phyloP scores from a whole-genome alignment of 1,140 invertebrate species.

The Anoplolepis gracilipes region DNA sequence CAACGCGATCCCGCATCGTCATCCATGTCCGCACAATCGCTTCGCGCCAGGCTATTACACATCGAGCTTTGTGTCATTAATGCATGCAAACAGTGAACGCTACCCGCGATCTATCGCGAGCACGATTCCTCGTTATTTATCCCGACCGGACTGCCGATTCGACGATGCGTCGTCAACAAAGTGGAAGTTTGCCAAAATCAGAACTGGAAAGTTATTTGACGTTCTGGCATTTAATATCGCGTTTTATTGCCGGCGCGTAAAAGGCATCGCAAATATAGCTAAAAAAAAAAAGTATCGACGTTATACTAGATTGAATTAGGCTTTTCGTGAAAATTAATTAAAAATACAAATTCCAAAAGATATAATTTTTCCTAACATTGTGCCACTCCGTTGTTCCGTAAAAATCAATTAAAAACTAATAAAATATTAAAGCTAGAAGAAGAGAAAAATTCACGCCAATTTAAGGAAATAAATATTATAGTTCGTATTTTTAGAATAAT shows the following conservation, averaged over 20 bases:
- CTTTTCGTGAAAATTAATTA: neutral
- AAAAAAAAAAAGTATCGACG: neutral
- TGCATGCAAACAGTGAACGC: slow-evolving; percentile 37
- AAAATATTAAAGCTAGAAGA: neutral
- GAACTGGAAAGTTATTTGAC: slow-evolving; percentile 45
- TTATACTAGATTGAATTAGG: too few species aligned
- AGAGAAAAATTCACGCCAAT: neutral
- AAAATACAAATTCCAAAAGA: neutral
- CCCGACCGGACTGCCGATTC: slow-evolving; percentile 35
- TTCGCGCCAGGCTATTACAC: slow-evolving; percentile 33
- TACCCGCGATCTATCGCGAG: slow-evolving; percentile 29
- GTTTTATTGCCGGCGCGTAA: slow-evolving; percentile 40
- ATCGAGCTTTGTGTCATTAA: slow-evolving; percentile 55
- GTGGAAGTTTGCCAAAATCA: slow-evolving; percentile 64
- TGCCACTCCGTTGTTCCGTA: neutral
- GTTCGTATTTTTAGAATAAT: neutral
- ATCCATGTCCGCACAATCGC: slow-evolving; percentile 24
- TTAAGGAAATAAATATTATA: too few species aligned
- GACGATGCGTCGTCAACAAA: slow-evolving; percentile 63
- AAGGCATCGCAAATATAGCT: neutral
- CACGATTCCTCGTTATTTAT: slow-evolving; percentile 73
- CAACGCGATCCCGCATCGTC: slow-evolving; percentile 11
- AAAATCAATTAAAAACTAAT: slow-evolving; percentile 4
- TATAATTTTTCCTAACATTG: neutral
- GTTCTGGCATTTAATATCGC: slow-evolving; percentile 14